These are phyloP conservation scores for Chironomus riparius DNA, from an alignment of 2,888 invertebrate genomes.

Conservation along the genomic window DNA sequence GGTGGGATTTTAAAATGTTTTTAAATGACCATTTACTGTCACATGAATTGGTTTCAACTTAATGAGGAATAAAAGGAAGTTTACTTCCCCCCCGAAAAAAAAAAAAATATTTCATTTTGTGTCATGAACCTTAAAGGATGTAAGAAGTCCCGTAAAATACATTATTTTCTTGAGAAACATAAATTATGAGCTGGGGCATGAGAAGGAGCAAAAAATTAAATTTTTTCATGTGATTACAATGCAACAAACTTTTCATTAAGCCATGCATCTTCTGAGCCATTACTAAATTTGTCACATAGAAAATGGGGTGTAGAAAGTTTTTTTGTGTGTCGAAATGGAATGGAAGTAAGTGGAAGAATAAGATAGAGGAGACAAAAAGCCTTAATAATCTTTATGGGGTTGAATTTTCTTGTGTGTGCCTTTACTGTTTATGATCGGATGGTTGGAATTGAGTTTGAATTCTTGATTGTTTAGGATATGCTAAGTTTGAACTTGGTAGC, in stretches of 20 bases:
- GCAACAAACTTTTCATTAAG: background rate
- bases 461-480: no score
- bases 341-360: background rate
- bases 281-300: conserved; percentile 5
- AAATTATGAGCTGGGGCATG: background rate
- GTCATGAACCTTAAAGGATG: background rate
- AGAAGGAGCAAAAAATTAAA: no score
- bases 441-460: no score
- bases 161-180: background rate
- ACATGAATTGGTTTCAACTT: background rate
- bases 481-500: no score
- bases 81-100: no score
- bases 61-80: background rate
- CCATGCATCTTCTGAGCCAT: background rate
- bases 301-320: no score
- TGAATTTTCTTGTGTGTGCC: no score
- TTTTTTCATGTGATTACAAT: background rate
- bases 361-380: background rate
- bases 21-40: conserved; percentile 23
- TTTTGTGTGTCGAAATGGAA: no score
- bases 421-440: no score
- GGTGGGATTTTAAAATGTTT: conserved; percentile 1
- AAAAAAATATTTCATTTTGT: background rate
- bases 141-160: background rate
- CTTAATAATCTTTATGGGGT: background rate